These are phyloP conservation scores for Capromys pilorides DNA, from an alignment of 2,797 vertebrate genomes.

Conservation along the genomic window DNA sequence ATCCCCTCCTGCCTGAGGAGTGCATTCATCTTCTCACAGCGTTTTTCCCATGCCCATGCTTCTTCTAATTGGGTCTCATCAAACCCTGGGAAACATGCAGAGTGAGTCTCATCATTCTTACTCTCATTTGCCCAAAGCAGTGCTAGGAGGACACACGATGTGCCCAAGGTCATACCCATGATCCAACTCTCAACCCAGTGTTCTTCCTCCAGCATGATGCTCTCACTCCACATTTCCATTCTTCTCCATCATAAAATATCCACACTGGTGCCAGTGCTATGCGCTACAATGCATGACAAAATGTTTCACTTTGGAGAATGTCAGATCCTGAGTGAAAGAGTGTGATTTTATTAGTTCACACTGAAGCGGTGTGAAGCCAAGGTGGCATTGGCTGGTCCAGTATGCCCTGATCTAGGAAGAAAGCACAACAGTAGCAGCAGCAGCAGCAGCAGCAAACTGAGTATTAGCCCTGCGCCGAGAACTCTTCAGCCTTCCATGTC, in stretches of 20 bases:
- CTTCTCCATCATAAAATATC: background rate
- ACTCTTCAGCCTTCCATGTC: background rate
- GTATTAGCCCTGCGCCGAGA: background rate
- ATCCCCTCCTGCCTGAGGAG: constrained; percentile 13
- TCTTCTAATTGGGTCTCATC: constrained; percentile 54
- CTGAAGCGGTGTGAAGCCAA: background rate
- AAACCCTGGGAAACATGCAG: constrained; percentile 32
- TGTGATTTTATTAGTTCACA: background rate
- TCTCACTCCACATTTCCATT: background rate
- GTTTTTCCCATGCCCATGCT: constrained; percentile 20
- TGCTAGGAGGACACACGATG: constrained; percentile 36
- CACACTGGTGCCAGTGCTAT: fast-evolving
- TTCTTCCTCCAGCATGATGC: background rate
- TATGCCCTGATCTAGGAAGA: background rate
- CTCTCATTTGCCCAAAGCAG: constrained; percentile 55
- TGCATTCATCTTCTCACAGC: constrained; percentile 56
- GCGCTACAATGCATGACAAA: background rate
- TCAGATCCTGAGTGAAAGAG: background rate
- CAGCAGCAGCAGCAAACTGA: background rate
- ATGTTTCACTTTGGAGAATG: background rate
- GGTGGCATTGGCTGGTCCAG: background rate
- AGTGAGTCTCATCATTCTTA: constrained; percentile 28
- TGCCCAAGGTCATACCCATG: constrained; percentile 65
- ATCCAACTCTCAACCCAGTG: background rate
- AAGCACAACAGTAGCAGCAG: background rate